Evolutionary conservation across 2,888 invertebrate species (phyloP).

Genomic region (Euspilapteryx auroguttella): DNA sequence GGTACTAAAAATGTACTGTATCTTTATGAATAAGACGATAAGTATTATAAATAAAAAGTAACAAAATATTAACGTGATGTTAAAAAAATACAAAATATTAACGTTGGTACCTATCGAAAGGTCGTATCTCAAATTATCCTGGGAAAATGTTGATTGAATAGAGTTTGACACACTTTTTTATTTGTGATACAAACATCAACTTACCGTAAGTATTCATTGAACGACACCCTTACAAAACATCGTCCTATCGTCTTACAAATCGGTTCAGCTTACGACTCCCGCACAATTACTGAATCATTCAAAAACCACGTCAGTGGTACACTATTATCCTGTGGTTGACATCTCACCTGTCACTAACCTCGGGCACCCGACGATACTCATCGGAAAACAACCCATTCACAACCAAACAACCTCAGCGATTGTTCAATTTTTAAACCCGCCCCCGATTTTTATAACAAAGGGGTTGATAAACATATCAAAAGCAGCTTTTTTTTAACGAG

Average conservation of each 20-base stretch:
- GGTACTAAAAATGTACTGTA: too few relatives aligned
- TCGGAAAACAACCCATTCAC: constrained; percentile 37
- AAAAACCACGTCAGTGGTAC: constrained; percentile 10
- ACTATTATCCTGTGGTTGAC: constrained; percentile 41
- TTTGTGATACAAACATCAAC: too few relatives aligned
- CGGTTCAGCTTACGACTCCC: constrained; percentile 27
- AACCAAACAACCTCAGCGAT: constrained; percentile 19
- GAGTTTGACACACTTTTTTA: too few relatives aligned
- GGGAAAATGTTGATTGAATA: too few relatives aligned
- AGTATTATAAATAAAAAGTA: too few relatives aligned
- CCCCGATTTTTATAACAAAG: constrained; percentile 27
- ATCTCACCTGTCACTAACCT: constrained; percentile 57
- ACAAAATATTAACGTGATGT: too few relatives aligned
- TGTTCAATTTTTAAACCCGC: constrained; percentile 33
- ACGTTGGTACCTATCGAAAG: too few relatives aligned
- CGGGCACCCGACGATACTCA: constrained; percentile 38
- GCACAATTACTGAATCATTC: constrained; percentile 19
- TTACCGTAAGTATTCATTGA: too few relatives aligned
- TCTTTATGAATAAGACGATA: too few relatives aligned
- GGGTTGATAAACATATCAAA: constrained; percentile 60
- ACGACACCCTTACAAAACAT: too few relatives aligned
- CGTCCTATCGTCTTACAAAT: constrained; percentile 22
- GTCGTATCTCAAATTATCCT: too few relatives aligned
- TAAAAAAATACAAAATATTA: too few relatives aligned
- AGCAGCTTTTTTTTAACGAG: constrained; percentile 19